These are phyloP conservation scores for Prenolepis imparis DNA, from an alignment of 2,888 invertebrate genomes.

Conservation along the genomic window DNA sequence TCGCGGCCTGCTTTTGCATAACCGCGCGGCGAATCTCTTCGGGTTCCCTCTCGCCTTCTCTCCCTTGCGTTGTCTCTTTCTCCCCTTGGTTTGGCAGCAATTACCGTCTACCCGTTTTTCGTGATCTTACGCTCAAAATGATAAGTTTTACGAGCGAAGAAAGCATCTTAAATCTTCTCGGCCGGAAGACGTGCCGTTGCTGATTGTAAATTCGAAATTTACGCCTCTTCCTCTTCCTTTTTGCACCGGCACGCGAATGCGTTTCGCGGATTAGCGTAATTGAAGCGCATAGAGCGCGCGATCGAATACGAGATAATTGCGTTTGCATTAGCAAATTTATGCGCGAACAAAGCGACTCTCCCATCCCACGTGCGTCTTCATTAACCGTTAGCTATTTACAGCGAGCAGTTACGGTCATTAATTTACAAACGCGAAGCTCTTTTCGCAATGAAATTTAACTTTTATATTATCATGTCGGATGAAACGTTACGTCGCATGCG, in stretches of 20 bases:
- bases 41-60: neutral
- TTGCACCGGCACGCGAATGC: conserved; percentile 26
- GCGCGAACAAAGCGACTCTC: conserved; percentile 37
- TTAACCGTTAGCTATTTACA: conserved; percentile 37
- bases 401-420: conserved; percentile 29
- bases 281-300: conserved; percentile 47
- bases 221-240: conserved; percentile 6
- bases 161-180: conserved; percentile 66
- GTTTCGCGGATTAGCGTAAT: conserved; percentile 70
- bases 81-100: conserved; percentile 66
- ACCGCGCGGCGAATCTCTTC: conserved; percentile 64
- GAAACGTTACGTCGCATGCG: conserved; percentile 9
- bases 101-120: conserved; percentile 70
- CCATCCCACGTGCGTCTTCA: conserved; percentile 40
- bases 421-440: conserved; percentile 38
- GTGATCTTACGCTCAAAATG: conserved; percentile 67
- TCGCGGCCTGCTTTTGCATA: conserved; percentile 73
- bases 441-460: conserved; percentile 34
- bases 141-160: conserved; percentile 70
- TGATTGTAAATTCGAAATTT: conserved; percentile 65
- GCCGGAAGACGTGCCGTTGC: conserved; percentile 8
- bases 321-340: conserved; percentile 49
- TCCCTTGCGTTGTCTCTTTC: conserved; percentile 18
- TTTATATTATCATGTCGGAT: neutral
- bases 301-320: conserved; percentile 44